phyloP scores from a whole-genome alignment of 2,113 vertebrate species.

The Sprattus sprattus region DNA sequence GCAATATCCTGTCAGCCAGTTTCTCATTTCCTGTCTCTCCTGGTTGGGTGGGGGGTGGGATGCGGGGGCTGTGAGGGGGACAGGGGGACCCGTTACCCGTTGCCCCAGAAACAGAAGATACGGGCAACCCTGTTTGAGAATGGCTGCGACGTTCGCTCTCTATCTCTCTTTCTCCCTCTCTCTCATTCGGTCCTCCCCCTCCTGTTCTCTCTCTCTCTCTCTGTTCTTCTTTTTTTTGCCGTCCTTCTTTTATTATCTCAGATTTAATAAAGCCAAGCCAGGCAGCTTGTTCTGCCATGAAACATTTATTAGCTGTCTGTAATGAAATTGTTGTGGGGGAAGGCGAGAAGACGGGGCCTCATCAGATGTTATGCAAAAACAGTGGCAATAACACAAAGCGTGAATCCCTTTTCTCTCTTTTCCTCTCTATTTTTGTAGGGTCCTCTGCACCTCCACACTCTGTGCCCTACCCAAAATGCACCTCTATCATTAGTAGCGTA shows the following conservation, averaged over 20 bases:
- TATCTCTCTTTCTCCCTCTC: slow-evolving; percentile 55
- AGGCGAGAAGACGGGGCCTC: slow-evolving; percentile 75
- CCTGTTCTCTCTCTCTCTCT: slow-evolving; percentile 45
- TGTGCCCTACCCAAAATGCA: slow-evolving; percentile 21
- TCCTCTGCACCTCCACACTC: slow-evolving; percentile 26
- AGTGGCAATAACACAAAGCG: slow-evolving; percentile 70
- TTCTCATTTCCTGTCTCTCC: slow-evolving; percentile 90
- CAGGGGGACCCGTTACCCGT: slow-evolving; percentile 64
- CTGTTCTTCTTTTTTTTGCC: slow-evolving; percentile 42
- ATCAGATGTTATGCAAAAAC: slow-evolving; percentile 83
- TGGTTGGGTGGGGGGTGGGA: slow-evolving; percentile 66
- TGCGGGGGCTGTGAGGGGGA: slow-evolving; percentile 51
- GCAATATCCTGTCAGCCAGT: slow-evolving; percentile 88
- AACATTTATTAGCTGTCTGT: slow-evolving; percentile 92
- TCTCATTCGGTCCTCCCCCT: slow-evolving; percentile 52
- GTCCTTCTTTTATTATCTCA: slow-evolving; percentile 84
- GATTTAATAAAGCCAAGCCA: slow-evolving; percentile 87
- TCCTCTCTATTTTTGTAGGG: slow-evolving; percentile 35
- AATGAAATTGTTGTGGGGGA: slow-evolving; percentile 86
- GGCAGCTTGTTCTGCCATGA: slow-evolving; percentile 86
- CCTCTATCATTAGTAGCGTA: not conserved
- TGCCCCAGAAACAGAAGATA: slow-evolving; percentile 82
- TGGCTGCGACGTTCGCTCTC: slow-evolving; percentile 69
- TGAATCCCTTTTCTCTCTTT: slow-evolving; percentile 37
- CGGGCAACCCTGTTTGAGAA: slow-evolving; percentile 72